These are phyloP conservation scores for Drosophila melanosoma DNA, from an alignment of 2,888 invertebrate genomes.

Conservation along the genomic window DNA sequence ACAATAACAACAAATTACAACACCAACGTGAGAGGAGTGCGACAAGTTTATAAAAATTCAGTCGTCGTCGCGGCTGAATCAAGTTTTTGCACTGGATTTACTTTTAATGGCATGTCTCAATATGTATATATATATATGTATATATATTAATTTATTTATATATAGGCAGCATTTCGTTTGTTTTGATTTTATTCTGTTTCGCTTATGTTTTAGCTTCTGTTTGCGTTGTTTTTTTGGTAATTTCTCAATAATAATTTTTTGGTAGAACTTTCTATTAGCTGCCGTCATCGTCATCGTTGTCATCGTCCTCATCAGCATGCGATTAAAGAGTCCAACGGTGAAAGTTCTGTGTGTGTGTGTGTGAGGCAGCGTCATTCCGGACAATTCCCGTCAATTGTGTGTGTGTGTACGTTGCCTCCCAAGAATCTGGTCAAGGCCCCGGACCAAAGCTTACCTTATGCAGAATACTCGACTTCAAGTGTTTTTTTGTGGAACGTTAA, in stretches of 20 bases:
- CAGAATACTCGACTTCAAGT: slow-evolving; percentile 53
- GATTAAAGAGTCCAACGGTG: slow-evolving; percentile 62
- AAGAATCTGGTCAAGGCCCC: slow-evolving; percentile 43
- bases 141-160: not conserved
- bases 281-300: slow-evolving; percentile 53
- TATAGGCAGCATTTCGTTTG: slow-evolving; percentile 23
- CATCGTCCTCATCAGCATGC: slow-evolving; percentile 71
- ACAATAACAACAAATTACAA: slow-evolving; percentile 40
- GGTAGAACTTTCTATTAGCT: slow-evolving; percentile 77
- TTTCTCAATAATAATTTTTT: slow-evolving; percentile 70
- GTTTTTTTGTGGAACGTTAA: slow-evolving; percentile 30
- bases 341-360: slow-evolving; percentile 61
- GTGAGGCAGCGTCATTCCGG: slow-evolving; percentile 14
- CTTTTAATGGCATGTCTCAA: slow-evolving; percentile 68
- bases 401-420: slow-evolving; percentile 33
- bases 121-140: not conserved
- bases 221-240: slow-evolving; percentile 58
- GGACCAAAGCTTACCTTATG: slow-evolving; percentile 20
- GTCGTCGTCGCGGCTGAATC: slow-evolving; percentile 43
- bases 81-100: slow-evolving; percentile 73
- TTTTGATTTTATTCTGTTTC: slow-evolving; percentile 36
- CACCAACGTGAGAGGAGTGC: slow-evolving; percentile 34
- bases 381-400: slow-evolving; percentile 11
- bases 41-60: slow-evolving; percentile 73
- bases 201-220: slow-evolving; percentile 37